Base-by-base conservation (phyloP, 2,113 vertebrate genomes). In the Vombatus ursinus region DNA sequence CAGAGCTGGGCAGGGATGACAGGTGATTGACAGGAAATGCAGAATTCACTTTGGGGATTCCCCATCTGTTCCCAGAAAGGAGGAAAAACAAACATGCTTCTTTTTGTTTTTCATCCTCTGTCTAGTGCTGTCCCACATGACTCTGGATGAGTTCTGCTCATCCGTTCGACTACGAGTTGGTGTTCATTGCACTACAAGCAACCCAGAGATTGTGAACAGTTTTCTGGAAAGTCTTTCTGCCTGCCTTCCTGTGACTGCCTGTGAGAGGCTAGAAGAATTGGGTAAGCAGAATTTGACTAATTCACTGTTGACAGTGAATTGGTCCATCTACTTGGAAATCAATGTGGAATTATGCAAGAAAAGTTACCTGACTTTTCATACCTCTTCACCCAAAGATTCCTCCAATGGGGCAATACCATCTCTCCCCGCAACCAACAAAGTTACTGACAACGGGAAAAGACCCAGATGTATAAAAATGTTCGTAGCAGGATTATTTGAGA, bases 11-110 rank as follows among this genome's bases (percentile, higher is more conserved):
- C 54, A 26, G 7, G 26, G 54, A 90, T 95, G 53, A 97, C 93
- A 31, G 91, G 94, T 95, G 96, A 93, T 0, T 68, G 92, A 52
- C 93, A 90, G 96, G 93, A 97, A 97, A 97, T 91, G 95, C 0
- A 92, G 94, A 97, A 96, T 97, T 97, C 12, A 97, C 97, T 97
- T 97, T 77, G 94, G 92, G 95, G 90, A 96, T 96, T 95, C 10
- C 95, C n/a, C 68, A 84, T 84, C 68, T 84, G 68, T 16, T 96
- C 0, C 0, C 37, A 95, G 93, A 89, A 97, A 97, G 97, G 52
- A 96, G 96, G 77, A 84, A 68, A 93, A 91, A 49, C 0, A 97
- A 47, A 77, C 61, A 50, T 0, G 3, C 93, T 95, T 93, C 91
- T 93, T 96, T 97, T 94, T 90, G 96, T 95, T 97, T 96, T 94